phyloP scores from a whole-genome alignment of 2,888 invertebrate species.

The Julus scandinavius region DNA sequence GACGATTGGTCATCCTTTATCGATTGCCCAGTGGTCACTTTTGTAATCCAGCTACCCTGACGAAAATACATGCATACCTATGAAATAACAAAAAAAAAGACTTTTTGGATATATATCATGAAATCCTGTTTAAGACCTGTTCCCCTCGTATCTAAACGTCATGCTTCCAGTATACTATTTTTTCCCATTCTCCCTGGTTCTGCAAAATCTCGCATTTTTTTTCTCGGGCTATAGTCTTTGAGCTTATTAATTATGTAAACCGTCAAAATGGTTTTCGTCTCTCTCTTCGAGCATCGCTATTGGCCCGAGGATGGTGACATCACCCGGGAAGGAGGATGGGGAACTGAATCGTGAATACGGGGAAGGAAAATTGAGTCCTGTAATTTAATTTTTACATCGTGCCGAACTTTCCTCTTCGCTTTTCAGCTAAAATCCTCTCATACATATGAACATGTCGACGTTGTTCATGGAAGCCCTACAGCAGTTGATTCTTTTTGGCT shows the following conservation, averaged over 20 bases:
- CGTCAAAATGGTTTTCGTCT: conserved; percentile 29
- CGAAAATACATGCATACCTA: background rate
- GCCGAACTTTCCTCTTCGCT: background rate
- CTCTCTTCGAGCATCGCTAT: background rate
- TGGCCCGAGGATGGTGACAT: background rate
- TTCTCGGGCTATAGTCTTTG: background rate
- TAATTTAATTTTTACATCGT: conserved; percentile 23
- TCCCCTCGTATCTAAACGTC: too few relatives aligned
- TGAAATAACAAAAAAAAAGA: background rate
- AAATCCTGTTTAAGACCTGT: too few relatives aligned
- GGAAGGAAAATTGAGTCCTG: conserved; percentile 25
- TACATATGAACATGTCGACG: background rate
- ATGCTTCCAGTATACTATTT: background rate
- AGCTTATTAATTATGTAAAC: conserved; percentile 42
- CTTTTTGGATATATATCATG: too few relatives aligned
- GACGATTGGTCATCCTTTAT: background rate
- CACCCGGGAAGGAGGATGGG: background rate
- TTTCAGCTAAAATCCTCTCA: conserved; percentile 4
- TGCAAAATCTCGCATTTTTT: background rate
- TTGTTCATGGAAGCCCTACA: background rate
- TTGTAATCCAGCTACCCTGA: background rate
- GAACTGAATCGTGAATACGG: background rate
- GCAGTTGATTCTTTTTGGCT: conserved; percentile 17
- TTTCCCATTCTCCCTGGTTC: background rate
- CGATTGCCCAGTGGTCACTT: background rate